phyloP scores from a whole-genome alignment of 2,113 vertebrate species.

The Bungarus multicinctus region DNA sequence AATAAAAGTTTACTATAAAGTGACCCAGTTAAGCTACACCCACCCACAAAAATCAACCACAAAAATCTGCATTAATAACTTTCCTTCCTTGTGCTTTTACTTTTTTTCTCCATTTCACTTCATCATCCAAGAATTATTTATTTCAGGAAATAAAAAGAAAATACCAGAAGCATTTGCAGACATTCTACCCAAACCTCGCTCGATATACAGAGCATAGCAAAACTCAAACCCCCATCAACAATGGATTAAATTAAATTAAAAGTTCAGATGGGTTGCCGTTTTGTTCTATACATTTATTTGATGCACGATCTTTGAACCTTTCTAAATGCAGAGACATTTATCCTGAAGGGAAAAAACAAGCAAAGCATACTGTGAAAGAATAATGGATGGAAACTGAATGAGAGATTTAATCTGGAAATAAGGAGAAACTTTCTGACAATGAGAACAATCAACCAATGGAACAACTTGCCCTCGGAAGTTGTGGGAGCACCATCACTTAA shows the following conservation, averaged over 20 bases:
- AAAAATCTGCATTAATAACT: background rate
- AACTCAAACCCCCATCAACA: background rate
- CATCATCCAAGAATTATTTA: background rate
- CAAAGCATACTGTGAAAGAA: background rate
- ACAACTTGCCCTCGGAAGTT: too few species aligned
- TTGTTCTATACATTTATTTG: background rate
- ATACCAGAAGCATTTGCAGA: background rate
- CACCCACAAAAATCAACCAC: too few species aligned
- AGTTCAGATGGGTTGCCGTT: background rate
- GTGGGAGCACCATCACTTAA: too few species aligned
- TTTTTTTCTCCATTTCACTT: background rate
- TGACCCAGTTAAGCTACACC: constrained; percentile 31
- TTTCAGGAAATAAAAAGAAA: background rate
- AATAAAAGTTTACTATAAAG: constrained; percentile 55
- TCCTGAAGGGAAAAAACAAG: background rate
- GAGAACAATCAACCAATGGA: too few species aligned
- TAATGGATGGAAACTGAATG: too few species aligned
- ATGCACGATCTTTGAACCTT: background rate
- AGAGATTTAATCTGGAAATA: too few species aligned
- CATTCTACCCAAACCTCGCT: background rate
- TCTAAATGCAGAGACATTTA: background rate
- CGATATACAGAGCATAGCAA: background rate
- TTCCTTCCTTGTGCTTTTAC: background rate
- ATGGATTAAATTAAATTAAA: background rate
- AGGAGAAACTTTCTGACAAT: too few species aligned